Conservation (phyloP, 2,888 invertebrate genomes). For the Cheiracanthium punctorium region DNA sequence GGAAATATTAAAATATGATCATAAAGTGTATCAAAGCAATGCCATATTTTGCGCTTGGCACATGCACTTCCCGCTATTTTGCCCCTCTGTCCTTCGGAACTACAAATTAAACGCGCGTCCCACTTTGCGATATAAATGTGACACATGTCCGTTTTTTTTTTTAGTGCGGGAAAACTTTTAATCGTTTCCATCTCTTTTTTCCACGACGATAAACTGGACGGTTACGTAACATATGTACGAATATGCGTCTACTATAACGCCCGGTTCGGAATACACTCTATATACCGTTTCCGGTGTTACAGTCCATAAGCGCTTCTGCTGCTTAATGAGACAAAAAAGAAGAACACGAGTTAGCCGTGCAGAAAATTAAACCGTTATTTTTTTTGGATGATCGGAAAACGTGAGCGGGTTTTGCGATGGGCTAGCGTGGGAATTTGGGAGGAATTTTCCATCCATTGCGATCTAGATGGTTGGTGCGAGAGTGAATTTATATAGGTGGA, state of each 20-base stretch:
- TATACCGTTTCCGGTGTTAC: not conserved
- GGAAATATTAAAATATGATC: too few species aligned
- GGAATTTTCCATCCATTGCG: too few species aligned
- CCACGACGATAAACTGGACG: not conserved
- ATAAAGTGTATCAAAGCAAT: too few species aligned
- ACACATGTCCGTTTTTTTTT: too few species aligned
- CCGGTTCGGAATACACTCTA: not conserved
- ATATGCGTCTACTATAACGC: not conserved
- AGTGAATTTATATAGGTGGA: too few species aligned
- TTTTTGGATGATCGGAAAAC: constrained; percentile 8
- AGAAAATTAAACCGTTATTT: constrained; percentile 15
- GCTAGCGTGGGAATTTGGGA: not conserved
- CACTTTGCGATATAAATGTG: too few species aligned
- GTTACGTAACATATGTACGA: not conserved
- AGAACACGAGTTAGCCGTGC: not conserved
- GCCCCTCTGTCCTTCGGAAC: too few species aligned
- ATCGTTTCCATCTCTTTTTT: not conserved
- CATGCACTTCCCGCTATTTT: too few species aligned
- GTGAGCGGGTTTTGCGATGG: not conserved
- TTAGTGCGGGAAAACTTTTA: not conserved
- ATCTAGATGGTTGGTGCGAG: too few species aligned
- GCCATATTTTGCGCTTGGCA: too few species aligned
- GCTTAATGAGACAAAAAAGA: not conserved
- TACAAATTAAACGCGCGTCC: too few species aligned
- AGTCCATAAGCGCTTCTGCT: not conserved